These are phyloP conservation scores for Neopipo cinnamomea DNA, from an alignment of 2,113 vertebrate genomes.

Conservation along the genomic window DNA sequence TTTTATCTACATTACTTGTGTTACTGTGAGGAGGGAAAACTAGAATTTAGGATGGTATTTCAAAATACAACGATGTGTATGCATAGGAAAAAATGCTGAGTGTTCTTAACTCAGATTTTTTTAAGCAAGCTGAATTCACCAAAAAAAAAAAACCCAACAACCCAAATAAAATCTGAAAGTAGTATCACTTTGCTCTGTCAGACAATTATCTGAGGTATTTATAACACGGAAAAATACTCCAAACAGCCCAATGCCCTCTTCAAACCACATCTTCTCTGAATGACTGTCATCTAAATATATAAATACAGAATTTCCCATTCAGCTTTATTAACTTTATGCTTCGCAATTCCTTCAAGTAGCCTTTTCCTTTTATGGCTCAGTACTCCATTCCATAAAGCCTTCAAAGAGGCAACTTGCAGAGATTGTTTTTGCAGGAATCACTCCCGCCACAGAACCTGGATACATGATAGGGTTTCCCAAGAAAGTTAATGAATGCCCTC, in stretches of 20 bases:
- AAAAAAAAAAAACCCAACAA: not conserved
- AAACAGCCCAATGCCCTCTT: not conserved
- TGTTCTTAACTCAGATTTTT: not conserved
- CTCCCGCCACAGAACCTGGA: not conserved
- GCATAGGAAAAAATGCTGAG: not conserved
- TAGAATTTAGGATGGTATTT: not conserved
- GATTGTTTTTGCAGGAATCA: not conserved
- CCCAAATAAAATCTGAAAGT: not conserved
- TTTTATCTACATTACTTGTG: not conserved
- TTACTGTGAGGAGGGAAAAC: not conserved
- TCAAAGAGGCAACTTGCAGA: not conserved
- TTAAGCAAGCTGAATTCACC: not conserved
- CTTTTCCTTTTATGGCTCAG: not conserved
- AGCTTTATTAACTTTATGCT: not conserved
- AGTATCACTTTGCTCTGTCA: not conserved
- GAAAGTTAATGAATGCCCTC: not conserved
- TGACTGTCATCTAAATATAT: not conserved
- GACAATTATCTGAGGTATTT: not conserved
- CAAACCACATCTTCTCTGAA: not conserved
- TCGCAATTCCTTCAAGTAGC: not conserved
- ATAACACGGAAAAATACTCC: not conserved
- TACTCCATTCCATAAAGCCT: not conserved
- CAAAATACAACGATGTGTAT: not conserved
- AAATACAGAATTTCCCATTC: not conserved
- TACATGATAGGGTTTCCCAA: not conserved